Evolutionary conservation across 1,140 invertebrate genomes (phyloP).

Genomic region (Drosophila mayri): DNA sequence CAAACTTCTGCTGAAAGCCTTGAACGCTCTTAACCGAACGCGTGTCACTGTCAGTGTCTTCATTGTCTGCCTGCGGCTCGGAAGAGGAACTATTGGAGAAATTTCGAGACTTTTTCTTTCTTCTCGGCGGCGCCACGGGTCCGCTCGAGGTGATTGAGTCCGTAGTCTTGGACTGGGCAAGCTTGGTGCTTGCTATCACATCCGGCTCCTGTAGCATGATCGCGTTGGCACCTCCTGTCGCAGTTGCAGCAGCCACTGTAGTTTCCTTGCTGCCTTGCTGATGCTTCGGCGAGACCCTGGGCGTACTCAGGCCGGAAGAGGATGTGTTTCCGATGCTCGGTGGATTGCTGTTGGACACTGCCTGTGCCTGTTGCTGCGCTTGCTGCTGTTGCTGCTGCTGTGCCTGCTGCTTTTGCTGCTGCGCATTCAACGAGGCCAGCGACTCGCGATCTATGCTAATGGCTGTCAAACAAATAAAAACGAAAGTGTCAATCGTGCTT

Average conservation of each 20-base stretch:
- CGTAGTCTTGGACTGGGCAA: conserved; percentile 86
- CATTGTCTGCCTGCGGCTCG: conserved; percentile 66
- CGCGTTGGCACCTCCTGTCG: conserved; percentile 22
- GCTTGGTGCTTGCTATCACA: conserved; percentile 96
- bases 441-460: conserved; percentile 82
- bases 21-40: conserved; percentile 81
- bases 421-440: conserved; percentile 69
- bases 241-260: conserved; percentile 1
- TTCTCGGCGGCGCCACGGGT: conserved; percentile 93
- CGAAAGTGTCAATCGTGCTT: conserved; percentile 24
- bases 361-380: conserved; percentile 44
- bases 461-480: conserved; percentile 41
- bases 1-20: conserved; percentile 79
- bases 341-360: conserved; percentile 30
- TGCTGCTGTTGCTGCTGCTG: conserved; percentile 54
- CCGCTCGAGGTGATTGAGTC: conserved; percentile 82
- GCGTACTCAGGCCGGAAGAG: conserved; percentile 34
- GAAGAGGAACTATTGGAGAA: conserved; percentile 85
- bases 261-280: conserved; percentile 17
- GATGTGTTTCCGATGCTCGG: conserved; percentile 25
- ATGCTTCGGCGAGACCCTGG: conserved; percentile 54
- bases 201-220: conserved; percentile 92
- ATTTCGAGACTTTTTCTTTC: conserved; percentile 90
- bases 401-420: conserved; percentile 58
- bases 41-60: conserved; percentile 80